Base-by-base conservation (phyloP, 2,113 vertebrate genomes). In the Paedocypris sp. region DNA sequence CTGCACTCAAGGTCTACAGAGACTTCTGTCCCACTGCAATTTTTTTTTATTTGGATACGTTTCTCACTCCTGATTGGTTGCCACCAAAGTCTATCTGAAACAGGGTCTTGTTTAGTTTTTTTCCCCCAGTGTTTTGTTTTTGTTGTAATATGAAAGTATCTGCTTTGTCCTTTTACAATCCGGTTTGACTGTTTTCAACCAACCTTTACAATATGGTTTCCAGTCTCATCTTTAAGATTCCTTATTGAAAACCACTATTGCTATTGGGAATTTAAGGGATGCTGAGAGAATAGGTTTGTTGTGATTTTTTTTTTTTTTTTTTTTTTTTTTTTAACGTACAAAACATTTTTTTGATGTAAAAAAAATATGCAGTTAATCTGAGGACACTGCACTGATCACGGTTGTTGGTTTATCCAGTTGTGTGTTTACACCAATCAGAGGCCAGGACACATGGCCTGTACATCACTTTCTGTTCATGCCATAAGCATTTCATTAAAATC, bases 141-240 rank as follows among this genome's bases (percentile, higher is more conserved):
- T n/a, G n/a, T n/a, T n/a, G n/a, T 45, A 19, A 53, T 49, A 31
- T 48, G 67, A 68, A 52, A 69, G 65, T 26, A 63, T 58, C 22
- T 28, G 15, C 62, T 41, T n/a, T n/a, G n/a, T n/a, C n/a, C n/a
- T n/a, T n/a, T n/a, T n/a, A 72, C 70, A 67, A 60, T 48, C 57
- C 64, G 15, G 60, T 69, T 67, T 15, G 60, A 65, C 68, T 77
- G 83, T 84, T 83, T 83, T 84, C 83, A 79, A 50, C 72, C 64
- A 56, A 61, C n/a, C 53, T 57, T 39, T 51, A 75, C 23, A 16
- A 42, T 32, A 31, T 26, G 11, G n/a, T n/a, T n/a, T n/a, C n/a
- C n/a, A n/a, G n/a, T n/a, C n/a, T n/a, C n/a, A n/a, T n/a, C n/a
- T n/a, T n/a, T n/a, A n/a, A n/a, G n/a, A n/a, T n/a, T n/a, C n/a